These are phyloP conservation scores for Pollachius pollachius DNA, from an alignment of 2,113 vertebrate species.

Conservation along the genomic window DNA sequence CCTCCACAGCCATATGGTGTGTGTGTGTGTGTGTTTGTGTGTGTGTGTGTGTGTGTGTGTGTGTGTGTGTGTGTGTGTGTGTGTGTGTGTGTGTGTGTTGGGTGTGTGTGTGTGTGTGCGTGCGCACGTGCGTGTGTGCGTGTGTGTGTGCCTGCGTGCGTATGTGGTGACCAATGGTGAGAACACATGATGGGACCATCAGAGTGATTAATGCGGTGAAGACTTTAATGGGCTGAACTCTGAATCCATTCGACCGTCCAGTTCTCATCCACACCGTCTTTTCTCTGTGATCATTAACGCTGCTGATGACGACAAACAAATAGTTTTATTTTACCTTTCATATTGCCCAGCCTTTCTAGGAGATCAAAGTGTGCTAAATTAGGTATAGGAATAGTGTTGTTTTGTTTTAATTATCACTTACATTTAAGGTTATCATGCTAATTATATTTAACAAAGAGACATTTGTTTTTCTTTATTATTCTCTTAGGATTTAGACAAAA, in stretches of 20 bases:
- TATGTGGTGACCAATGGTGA: constrained; percentile 52
- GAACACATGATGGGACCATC: constrained; percentile 51
- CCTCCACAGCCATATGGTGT: constrained; percentile 54
- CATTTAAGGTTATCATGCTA: constrained; percentile 59
- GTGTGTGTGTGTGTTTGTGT: constrained; percentile 36
- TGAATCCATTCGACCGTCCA: not conserved
- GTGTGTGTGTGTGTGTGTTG: constrained; percentile 33
- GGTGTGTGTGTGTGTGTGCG: constrained; percentile 45
- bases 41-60: constrained; percentile 19
- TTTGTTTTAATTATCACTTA: constrained; percentile 62
- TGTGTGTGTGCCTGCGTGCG: constrained; percentile 37
- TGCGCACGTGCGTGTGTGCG: no score
- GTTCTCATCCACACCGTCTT: no score
- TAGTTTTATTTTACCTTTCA: constrained; percentile 8
- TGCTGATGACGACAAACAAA: not conserved
- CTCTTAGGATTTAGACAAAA: constrained; percentile 46
- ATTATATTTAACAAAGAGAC: constrained; percentile 48
- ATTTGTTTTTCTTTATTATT: constrained; percentile 39
- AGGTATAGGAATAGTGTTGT: constrained; percentile 60
- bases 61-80: constrained; percentile 39
- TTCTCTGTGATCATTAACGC: no score
- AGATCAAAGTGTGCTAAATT: constrained; percentile 66
- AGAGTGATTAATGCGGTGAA: constrained; percentile 44
- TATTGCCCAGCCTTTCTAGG: constrained; percentile 38
- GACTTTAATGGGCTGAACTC: constrained; percentile 33